These are phyloP conservation scores for Neoniphon sammara DNA, from an alignment of 2,797 vertebrate species.

Conservation along the genomic window DNA sequence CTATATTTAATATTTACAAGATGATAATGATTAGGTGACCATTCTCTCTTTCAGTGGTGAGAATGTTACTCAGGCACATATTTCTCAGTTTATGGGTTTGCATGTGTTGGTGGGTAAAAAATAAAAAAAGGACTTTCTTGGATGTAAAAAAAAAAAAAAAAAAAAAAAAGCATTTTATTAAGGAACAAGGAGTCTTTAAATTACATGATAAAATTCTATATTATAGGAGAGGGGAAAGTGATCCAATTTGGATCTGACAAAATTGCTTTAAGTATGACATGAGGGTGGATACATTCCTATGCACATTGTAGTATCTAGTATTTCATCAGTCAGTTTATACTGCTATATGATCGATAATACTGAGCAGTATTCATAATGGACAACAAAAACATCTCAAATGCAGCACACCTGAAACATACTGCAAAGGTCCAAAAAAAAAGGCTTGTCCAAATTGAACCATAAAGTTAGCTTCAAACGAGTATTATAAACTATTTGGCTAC, in stretches of 20 bases:
- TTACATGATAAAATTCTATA: constrained; percentile 20
- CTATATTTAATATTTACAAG: constrained; percentile 64
- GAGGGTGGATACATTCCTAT: constrained; percentile 63
- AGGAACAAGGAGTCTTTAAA: constrained; percentile 31
- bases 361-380: background rate
- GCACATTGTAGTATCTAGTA: constrained; percentile 51
- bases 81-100: constrained; percentile 48
- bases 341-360: constrained; percentile 27
- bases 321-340: constrained; percentile 28
- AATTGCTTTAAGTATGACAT: constrained; percentile 45
- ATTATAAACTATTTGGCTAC: constrained; percentile 33
- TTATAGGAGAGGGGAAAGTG: constrained; percentile 43
- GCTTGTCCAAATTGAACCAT: constrained; percentile 13
- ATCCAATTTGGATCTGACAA: constrained; percentile 39
- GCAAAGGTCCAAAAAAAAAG: constrained; percentile 34
- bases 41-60: constrained; percentile 66
- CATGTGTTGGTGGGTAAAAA: constrained; percentile 24
- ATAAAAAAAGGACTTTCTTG: constrained; percentile 35
- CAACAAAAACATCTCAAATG: constrained; percentile 17
- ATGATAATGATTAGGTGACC: constrained; percentile 57
- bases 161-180: constrained; percentile 58
- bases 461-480: constrained; percentile 13
- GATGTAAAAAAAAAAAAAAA: constrained; percentile 63
- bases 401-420: constrained; percentile 27
- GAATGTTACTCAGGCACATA: constrained; percentile 77